Base-by-base conservation (phyloP, 2,888 invertebrate genomes). In the Peribatodes rhomboidaria region DNA sequence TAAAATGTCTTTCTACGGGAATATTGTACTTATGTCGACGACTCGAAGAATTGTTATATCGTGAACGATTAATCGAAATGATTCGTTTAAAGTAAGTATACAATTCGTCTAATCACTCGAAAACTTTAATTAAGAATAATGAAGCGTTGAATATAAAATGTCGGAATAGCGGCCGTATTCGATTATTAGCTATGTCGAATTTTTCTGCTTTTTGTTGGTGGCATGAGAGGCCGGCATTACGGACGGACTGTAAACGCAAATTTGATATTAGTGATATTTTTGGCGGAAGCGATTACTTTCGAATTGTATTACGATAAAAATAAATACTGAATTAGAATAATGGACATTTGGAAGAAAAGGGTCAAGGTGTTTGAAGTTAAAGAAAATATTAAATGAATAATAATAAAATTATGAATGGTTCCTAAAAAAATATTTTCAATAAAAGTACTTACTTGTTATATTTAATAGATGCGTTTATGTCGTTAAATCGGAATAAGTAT, bases 61-160 rank as follows among this genome's bases (percentile, higher is more conserved):
- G 59, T 72, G 67, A 64, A 65, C 70, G 66, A 68, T 71, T 67
- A 75, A 71, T 77, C 44, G 60, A 65, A 61, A 50, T 55, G 56
- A 65, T 74, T 75, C 73, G 70, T 71, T 70, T 80, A 71, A 59
- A 58, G 54, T 77, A 61, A 56, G 55, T 77, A 75, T 70, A 81
- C 82, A 81, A 81, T 80, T 84, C 80, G 82, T 73, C 79, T 85
- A 85, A 87, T 88, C 83, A 86, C 80, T 83, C 77, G 78, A 83
- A 83, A 85, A 86, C 79, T 86, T 86, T 84, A 87, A 88, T 89
- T 83, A 85, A 82, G 78, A 78, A 82, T 87, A 88, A 87, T 88
- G 83, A 84, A 83, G 77, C 84, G 83, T 85, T 82, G 82, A 87
- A 86, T 84, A 64, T 82, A 72, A 81, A 81, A 84, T 79, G 77